Conservation (phyloP, 1,140 invertebrate species). For the Microplitis demolitor region DNA sequence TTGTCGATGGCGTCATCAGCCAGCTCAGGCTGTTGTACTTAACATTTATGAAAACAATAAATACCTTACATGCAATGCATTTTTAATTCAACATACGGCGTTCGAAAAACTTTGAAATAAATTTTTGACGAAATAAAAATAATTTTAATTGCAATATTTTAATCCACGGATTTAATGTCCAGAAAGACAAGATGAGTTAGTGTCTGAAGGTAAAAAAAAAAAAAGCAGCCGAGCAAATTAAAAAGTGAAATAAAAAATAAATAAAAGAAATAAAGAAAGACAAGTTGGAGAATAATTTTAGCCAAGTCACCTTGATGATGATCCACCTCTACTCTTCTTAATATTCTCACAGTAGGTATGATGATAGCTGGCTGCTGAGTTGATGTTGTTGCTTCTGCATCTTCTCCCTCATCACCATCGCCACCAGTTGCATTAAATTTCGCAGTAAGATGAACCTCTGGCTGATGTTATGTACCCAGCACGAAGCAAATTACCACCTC, state of each 20-base stretch:
- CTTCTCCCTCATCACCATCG: not conserved
- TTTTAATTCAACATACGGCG: no score
- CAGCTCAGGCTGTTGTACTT: no score
- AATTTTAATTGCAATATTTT: no score
- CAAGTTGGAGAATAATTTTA: constrained; percentile 33
- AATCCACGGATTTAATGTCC: no score
- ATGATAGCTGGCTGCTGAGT: constrained; percentile 33
- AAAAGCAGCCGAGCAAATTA: constrained; percentile 5
- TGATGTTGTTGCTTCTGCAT: no score
- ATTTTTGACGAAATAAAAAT: no score
- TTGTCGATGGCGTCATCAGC: no score
- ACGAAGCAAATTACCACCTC: constrained; percentile 36
- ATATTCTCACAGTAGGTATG: constrained; percentile 35
- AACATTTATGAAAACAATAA: no score
- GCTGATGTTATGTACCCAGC: not conserved
- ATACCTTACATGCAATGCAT: no score
- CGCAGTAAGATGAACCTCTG: constrained; percentile 30
- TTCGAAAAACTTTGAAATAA: no score
- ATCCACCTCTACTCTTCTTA: constrained; percentile 32
- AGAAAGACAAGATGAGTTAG: no score
- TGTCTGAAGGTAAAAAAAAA: constrained; percentile 22
- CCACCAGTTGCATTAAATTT: constrained; percentile 38
- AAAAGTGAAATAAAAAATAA: constrained; percentile 13
- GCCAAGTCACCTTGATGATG: constrained; percentile 40
- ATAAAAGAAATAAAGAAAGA: not conserved